A percentile compares a stretch with the other conserved stretches of the same genome.
Evolutionary conservation across 2,888 invertebrate genomes (phyloP).

Genomic region (Furcula furcula): DNA sequence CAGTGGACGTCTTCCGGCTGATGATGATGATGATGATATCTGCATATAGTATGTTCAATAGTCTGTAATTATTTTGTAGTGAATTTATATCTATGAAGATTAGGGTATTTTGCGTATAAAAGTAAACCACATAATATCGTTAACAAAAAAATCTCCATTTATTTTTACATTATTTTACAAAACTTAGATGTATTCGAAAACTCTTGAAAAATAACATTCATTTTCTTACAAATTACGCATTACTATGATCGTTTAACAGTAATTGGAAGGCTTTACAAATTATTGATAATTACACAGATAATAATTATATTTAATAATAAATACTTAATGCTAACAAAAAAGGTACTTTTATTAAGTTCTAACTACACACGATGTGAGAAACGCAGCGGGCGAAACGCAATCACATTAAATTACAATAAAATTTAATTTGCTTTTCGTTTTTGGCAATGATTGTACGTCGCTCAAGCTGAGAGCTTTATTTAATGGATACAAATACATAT

Average conservation of each 20-base stretch:
- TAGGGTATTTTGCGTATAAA: conserved; percentile 6
- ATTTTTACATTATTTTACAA: conserved; percentile 81
- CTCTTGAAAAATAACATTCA: conserved; percentile 71
- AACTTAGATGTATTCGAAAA: conserved; percentile 58
- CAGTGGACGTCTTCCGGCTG: too few relatives aligned
- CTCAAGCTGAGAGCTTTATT: too few relatives aligned
- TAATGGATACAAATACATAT: too few relatives aligned
- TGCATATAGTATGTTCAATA: too few relatives aligned
- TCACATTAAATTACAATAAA: background rate
- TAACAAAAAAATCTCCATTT: conserved; percentile 80
- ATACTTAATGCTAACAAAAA: conserved; percentile 74
- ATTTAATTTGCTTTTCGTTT: background rate
- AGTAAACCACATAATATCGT: conserved; percentile 40
- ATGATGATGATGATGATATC: too few relatives aligned
- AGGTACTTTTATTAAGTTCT: conserved; percentile 74
- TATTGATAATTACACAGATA: conserved; percentile 53
- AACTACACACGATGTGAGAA: conserved; percentile 52
- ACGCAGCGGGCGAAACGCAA: conserved; percentile 65
- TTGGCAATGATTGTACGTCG: too few relatives aligned
- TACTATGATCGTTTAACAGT: conserved; percentile 39
- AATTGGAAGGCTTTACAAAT: conserved; percentile 58
- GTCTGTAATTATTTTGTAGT: too few relatives aligned
- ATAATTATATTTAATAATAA: conserved; percentile 68
- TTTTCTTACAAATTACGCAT: conserved; percentile 48
- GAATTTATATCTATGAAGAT: too few relatives aligned